Conservation (phyloP, 2,888 invertebrate species). For the Hypomecis punctinalis region DNA sequence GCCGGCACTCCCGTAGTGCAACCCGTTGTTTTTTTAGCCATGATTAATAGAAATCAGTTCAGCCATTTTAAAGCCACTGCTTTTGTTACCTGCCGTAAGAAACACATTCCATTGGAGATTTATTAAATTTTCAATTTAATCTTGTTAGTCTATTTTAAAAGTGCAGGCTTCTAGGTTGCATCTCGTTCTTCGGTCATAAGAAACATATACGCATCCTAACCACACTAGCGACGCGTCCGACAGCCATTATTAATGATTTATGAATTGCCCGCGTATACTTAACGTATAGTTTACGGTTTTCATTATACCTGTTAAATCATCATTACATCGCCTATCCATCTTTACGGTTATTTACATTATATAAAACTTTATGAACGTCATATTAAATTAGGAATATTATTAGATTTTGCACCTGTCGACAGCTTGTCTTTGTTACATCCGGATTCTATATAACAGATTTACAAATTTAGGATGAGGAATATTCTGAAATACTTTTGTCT, state of each 20-base stretch:
- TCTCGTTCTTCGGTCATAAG: no score
- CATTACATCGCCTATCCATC: slow-evolving; percentile 51
- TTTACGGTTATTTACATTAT: slow-evolving; percentile 55
- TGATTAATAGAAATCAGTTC: no score
- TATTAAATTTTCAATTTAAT: no score
- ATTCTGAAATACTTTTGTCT: no score
- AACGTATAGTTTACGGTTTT: slow-evolving; percentile 37
- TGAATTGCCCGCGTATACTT: slow-evolving; percentile 43
- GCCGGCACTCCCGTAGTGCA: no score
- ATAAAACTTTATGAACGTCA: slow-evolving; percentile 40
- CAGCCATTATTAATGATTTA: slow-evolving; percentile 3
- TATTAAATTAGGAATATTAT: slow-evolving; percentile 23
- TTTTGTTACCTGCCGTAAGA: no score
- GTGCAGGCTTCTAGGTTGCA: no score
- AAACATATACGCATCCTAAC: not conserved
- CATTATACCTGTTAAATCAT: slow-evolving; percentile 57
- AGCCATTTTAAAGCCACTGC: no score
- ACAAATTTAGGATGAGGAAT: not conserved
- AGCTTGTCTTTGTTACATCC: slow-evolving; percentile 10
- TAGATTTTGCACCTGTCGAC: slow-evolving; percentile 15
- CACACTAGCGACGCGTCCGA: not conserved
- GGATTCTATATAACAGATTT: not conserved
- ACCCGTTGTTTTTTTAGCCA: no score
- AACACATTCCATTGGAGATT: no score
- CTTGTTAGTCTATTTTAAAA: no score